Conservation (phyloP, 1,140 invertebrate genomes). For the Melitaea cinxia region DNA sequence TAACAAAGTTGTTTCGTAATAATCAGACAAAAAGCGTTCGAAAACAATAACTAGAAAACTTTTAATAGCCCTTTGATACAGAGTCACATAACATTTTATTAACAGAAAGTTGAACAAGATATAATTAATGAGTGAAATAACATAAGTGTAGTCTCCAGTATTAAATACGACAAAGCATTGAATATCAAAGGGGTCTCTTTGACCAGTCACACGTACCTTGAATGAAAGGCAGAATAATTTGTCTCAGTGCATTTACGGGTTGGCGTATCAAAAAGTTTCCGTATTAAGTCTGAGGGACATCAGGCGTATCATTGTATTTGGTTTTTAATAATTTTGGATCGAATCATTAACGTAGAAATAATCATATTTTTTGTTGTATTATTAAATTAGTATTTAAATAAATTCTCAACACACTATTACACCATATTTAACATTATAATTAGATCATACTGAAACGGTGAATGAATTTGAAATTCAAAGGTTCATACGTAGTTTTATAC, state of each 20-base stretch:
- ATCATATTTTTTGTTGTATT: background rate
- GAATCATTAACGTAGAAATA: background rate
- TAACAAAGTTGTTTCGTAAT: background rate
- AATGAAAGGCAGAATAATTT: slow-evolving; percentile 57
- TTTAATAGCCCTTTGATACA: slow-evolving; percentile 22
- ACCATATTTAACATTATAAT: too few relatives aligned
- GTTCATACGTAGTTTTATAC: too few relatives aligned
- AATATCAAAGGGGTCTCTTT: slow-evolving; percentile 61
- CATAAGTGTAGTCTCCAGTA: slow-evolving; percentile 35
- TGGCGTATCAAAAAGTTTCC: slow-evolving; percentile 60
- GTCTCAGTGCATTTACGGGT: slow-evolving; percentile 55
- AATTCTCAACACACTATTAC: too few relatives aligned
- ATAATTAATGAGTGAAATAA: slow-evolving; percentile 36
- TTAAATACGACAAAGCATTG: slow-evolving; percentile 45
- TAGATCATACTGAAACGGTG: too few relatives aligned
- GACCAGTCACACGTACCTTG: slow-evolving; percentile 56
- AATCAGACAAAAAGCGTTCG: slow-evolving; percentile 1
- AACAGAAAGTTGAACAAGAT: slow-evolving; percentile 34
- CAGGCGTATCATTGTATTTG: slow-evolving; percentile 24
- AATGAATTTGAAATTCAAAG: too few relatives aligned
- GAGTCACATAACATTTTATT: slow-evolving; percentile 26
- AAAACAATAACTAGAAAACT: slow-evolving; percentile 9
- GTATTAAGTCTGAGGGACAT: slow-evolving; percentile 44
- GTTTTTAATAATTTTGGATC: slow-evolving; percentile 8
- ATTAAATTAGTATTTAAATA: too few relatives aligned